Evolutionary conservation across 2,888 invertebrate species (phyloP).

Genomic region (Poecilus cupreus): DNA sequence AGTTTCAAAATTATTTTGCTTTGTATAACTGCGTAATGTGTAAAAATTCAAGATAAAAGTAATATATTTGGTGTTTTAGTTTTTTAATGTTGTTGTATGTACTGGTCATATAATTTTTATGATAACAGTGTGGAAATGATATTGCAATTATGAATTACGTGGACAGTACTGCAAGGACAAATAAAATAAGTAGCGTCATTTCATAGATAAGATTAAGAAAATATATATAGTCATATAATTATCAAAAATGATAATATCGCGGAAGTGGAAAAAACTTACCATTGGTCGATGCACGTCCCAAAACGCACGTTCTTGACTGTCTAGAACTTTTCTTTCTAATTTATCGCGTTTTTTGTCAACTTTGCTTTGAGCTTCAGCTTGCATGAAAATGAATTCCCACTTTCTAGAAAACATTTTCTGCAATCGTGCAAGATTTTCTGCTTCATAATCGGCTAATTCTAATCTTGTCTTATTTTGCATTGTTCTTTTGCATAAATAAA

Average conservation of each 20-base stretch:
- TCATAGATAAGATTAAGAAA: conserved; percentile 9
- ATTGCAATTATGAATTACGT: neutral
- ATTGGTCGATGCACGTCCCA: conserved; percentile 99
- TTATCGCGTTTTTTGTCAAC: conserved; percentile 99
- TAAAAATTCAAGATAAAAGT: no score
- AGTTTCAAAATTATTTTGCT: no score
- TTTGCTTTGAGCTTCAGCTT: conserved; percentile 93
- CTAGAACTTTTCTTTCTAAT: conserved; percentile 96
- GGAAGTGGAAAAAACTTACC: conserved; percentile 75
- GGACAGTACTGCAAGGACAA: neutral
- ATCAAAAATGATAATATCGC: neutral
- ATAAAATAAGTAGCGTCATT: neutral
- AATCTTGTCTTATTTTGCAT: conserved; percentile 99
- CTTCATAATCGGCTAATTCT: conserved; percentile 98
- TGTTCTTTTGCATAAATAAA: conserved; percentile 98
- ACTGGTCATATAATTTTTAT: no score
- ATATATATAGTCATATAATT: no score
- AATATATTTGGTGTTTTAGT: no score
- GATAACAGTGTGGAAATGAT: neutral
- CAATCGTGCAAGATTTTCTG: conserved; percentile 95
- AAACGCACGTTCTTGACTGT: conserved; percentile 99
- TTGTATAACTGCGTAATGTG: no score
- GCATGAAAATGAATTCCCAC: conserved; percentile 99
- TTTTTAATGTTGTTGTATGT: no score
- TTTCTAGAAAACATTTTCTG: conserved; percentile 99